phyloP scores from a whole-genome alignment of 2,888 invertebrate species.

The Creontiades dilutus region DNA sequence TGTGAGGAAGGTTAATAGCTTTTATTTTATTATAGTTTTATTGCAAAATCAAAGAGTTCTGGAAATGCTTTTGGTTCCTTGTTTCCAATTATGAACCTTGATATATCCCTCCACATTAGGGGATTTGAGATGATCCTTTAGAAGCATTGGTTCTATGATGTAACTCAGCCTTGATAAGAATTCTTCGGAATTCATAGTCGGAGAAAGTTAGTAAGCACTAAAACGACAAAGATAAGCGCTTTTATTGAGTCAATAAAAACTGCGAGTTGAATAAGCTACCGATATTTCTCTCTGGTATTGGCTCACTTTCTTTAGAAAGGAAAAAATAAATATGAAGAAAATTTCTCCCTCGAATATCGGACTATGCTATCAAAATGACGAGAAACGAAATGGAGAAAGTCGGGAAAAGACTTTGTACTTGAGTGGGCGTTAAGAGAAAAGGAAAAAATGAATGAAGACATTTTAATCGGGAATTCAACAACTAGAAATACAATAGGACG shows the following conservation, averaged over 20 bases:
- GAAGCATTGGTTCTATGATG: no score
- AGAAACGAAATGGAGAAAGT: background rate
- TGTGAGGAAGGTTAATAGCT: no score
- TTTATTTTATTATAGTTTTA: no score
- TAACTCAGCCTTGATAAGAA: no score
- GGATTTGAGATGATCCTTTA: no score
- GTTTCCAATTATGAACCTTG: no score
- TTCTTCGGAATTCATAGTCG: no score
- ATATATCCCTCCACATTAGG: no score
- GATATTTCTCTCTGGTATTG: background rate
- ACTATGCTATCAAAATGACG: background rate
- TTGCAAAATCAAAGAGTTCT: no score
- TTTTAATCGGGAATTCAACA: background rate
- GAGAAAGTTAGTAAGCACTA: background rate
- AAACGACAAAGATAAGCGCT: background rate
- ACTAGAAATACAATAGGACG: background rate
- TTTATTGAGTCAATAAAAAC: background rate
- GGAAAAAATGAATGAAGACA: background rate
- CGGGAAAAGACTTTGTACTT: background rate
- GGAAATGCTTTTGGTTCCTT: no score
- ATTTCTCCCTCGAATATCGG: background rate
- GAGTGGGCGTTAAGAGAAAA: background rate
- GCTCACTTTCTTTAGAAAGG: constrained; percentile 21
- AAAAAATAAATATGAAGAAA: background rate
- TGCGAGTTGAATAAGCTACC: background rate